Conservation (phyloP, 1,140 invertebrate genomes). For the Drosophila lacertosa region DNA sequence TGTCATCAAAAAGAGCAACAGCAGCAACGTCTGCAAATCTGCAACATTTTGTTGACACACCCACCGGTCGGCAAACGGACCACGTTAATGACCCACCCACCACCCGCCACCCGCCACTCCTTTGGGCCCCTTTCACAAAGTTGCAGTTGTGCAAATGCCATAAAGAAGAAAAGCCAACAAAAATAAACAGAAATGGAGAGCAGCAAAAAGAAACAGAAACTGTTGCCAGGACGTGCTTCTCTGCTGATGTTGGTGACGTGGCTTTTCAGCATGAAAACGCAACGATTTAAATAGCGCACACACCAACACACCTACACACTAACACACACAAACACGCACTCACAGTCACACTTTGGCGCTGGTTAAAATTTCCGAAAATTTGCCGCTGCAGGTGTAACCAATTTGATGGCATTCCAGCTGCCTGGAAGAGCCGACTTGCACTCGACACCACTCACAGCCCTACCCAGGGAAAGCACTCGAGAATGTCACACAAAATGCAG, state of each 20-base stretch:
- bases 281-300: conserved; percentile 41
- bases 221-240: conserved; percentile 36
- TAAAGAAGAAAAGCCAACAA: conserved; percentile 53
- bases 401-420: conserved; percentile 48
- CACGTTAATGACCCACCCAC: conserved; percentile 53
- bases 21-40: conserved; percentile 56
- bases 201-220: conserved; percentile 42
- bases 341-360: conserved; percentile 30
- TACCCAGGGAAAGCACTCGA: conserved; percentile 21
- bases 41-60: conserved; percentile 72
- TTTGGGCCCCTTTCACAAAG: conserved; percentile 29
- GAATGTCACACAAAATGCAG: conserved; percentile 37
- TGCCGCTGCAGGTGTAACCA: conserved; percentile 54
- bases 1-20: conserved; percentile 68
- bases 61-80: conserved; percentile 49
- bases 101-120: not conserved
- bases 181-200: conserved; percentile 40
- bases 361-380: conserved; percentile 72
- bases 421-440: conserved; percentile 5
- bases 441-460: conserved; percentile 17
- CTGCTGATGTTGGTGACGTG: conserved; percentile 35
- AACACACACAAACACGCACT: not conserved
- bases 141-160: conserved; percentile 72
- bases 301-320: not conserved
- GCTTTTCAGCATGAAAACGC: conserved; percentile 54